Evolutionary conservation across 2,888 invertebrate species (phyloP).

Genomic region (Nymphalis c-album): DNA sequence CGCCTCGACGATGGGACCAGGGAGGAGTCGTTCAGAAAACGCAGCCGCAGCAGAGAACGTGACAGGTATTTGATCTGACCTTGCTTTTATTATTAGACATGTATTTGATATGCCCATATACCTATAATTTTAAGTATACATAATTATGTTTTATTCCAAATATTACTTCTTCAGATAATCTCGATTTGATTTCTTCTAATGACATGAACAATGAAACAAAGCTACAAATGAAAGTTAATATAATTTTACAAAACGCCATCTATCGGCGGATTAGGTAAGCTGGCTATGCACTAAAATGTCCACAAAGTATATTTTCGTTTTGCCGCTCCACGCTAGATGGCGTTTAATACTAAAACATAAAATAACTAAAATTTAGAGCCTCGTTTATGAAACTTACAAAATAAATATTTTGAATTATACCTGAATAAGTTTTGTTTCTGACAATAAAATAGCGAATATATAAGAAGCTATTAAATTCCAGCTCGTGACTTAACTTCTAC

Average conservation of each 20-base stretch:
- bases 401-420: too few species aligned
- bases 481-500: too few species aligned
- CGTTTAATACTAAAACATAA: neutral
- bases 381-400: too few species aligned
- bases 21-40: constrained; percentile 73
- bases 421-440: too few species aligned
- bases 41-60: constrained; percentile 73
- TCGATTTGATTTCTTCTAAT: neutral
- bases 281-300: neutral
- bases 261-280: neutral
- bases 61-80: constrained; percentile 80
- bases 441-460: too few species aligned
- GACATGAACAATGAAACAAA: neutral
- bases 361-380: too few species aligned
- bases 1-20: constrained; percentile 83
- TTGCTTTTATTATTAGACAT: neutral
- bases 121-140: too few species aligned
- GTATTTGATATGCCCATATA: neutral
- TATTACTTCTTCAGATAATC: neutral
- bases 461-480: too few species aligned
- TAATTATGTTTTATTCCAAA: too few species aligned
- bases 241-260: constrained; percentile 17
- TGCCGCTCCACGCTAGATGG: constrained; percentile 17
- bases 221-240: too few species aligned
- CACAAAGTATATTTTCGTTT: neutral